Conservation (phyloP, 2,888 invertebrate genomes). For the Cosmopolites sordidus region DNA sequence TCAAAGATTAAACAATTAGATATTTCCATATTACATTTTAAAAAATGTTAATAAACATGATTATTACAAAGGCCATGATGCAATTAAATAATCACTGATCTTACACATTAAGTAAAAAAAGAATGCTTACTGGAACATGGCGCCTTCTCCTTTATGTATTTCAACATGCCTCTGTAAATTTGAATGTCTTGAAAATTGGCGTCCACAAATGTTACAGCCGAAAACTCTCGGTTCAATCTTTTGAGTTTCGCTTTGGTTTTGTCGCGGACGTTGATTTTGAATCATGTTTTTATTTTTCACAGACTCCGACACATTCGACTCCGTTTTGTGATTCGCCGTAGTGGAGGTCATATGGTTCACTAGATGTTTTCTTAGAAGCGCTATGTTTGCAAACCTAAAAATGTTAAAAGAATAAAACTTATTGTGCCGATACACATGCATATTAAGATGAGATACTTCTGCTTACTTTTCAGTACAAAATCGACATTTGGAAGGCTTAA, state of each 20-base stretch:
- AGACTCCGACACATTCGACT: background rate
- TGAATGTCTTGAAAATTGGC: conserved; percentile 42
- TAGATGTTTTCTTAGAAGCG: conserved; percentile 4
- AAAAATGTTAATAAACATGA: too few relatives aligned
- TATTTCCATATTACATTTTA: too few relatives aligned
- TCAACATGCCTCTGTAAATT: conserved; percentile 41
- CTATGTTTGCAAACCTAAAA: conserved; percentile 7
- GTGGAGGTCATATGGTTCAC: background rate
- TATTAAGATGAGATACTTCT: background rate
- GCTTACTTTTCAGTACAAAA: conserved; percentile 7
- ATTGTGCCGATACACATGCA: background rate
- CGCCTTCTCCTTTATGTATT: conserved; percentile 38
- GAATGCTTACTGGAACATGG: conserved; percentile 30
- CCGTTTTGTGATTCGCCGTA: too few relatives aligned
- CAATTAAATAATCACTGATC: too few relatives aligned
- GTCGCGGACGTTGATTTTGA: background rate
- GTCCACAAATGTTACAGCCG: conserved; percentile 38
- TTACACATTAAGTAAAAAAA: too few relatives aligned
- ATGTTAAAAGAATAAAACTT: background rate
- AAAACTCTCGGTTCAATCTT: conserved; percentile 11
- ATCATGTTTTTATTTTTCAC: background rate
- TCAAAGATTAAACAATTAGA: too few relatives aligned
- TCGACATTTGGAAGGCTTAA: conserved; percentile 2
- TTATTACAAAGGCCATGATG: too few relatives aligned
- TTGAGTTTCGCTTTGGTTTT: background rate